These are phyloP conservation scores for Bradypodion ventrale DNA, from an alignment of 2,797 vertebrate species.

Conservation along the genomic window DNA sequence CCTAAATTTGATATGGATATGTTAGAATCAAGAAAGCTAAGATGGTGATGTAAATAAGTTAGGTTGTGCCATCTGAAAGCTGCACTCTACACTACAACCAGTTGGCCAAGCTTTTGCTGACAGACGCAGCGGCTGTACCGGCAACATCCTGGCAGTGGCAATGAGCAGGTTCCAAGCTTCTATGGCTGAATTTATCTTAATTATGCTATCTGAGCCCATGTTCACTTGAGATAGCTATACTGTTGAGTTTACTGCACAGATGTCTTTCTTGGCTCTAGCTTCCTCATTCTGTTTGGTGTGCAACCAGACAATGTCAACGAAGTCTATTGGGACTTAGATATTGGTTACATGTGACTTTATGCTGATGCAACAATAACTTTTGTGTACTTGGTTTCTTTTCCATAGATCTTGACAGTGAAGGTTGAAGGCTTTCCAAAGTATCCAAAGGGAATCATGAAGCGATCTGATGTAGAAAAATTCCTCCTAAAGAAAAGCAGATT, in stretches of 20 bases:
- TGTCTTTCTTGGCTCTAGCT: neutral
- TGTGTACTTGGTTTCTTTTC: slow-evolving; percentile 41
- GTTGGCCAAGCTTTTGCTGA: neutral
- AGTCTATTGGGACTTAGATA: neutral
- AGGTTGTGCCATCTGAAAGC: neutral
- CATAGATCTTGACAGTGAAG: slow-evolving; percentile 86
- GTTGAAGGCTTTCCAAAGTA: slow-evolving; percentile 79
- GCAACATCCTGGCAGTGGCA: neutral
- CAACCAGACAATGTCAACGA: neutral
- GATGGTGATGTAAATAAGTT: neutral
- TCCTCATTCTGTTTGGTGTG: neutral
- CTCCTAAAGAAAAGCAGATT: slow-evolving; percentile 87
- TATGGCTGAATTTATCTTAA: neutral
- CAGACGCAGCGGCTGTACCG: neutral
- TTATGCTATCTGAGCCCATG: neutral
- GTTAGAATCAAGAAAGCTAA: neutral
- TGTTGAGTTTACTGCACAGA: neutral
- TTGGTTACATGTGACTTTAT: neutral
- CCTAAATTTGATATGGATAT: neutral
- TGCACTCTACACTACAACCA: neutral
- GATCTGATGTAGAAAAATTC: slow-evolving; percentile 85
- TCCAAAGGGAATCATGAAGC: slow-evolving; percentile 87
- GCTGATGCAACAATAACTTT: neutral
- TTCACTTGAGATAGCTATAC: neutral
- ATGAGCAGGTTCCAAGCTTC: neutral